Evolutionary conservation across 2,113 vertebrate genomes (phyloP), one percentile per base, ranked within the genome.

Genomic region (Myrmecobius fasciatus): DNA sequence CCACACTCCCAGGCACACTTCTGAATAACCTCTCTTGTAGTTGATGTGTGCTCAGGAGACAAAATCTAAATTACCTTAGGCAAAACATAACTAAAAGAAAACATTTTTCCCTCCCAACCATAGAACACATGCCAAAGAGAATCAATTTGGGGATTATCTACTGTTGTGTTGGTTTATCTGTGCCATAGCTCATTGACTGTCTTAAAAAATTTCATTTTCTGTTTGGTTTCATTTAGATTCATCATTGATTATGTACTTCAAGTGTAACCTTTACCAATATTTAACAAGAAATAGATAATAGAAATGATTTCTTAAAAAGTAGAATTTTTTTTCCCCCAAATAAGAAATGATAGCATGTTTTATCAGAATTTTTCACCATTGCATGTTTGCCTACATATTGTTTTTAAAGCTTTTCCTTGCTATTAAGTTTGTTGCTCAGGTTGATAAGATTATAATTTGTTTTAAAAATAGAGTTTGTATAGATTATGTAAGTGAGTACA

Each of bases 1-100:
- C 56, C 36, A 26, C 8, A n/a, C 94, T 67, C 3, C 31, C 48
- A 92, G 83, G 25, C n/a, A 91, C 92, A 75, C 31, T 75, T 75
- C 12, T n/a, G 60, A 75, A 75, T 36, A 75, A 75, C 31, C 36
- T 75, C 36, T 75, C 31, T 75, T 75, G n/a, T 1, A 75, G 60
- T 67, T 67, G 31, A 36, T 67, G 60, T 67, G 60, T 67, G 60
- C 31, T 67, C 36, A 67, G 36, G 60, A 75, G 20, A 75, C 36
- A 43, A 24, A 75, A 75, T 2, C 17, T n/a, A n/a, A 67, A 75
- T 75, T 83, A 93, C 31, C 89, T 93, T 94, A 96, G 94, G 22
- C 67, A 96, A 90, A 90, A 96, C 26, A 48, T 67, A 91, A 90
- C 94, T 96, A 93, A 93, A 95, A 96, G 90, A 94, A 92, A 47